A percentile compares a stretch with the other conserved stretches of the same genome.
These are phyloP conservation scores for Ectropis grisescens DNA, from an alignment of 1,140 invertebrate genomes.

Conservation along the genomic window DNA sequence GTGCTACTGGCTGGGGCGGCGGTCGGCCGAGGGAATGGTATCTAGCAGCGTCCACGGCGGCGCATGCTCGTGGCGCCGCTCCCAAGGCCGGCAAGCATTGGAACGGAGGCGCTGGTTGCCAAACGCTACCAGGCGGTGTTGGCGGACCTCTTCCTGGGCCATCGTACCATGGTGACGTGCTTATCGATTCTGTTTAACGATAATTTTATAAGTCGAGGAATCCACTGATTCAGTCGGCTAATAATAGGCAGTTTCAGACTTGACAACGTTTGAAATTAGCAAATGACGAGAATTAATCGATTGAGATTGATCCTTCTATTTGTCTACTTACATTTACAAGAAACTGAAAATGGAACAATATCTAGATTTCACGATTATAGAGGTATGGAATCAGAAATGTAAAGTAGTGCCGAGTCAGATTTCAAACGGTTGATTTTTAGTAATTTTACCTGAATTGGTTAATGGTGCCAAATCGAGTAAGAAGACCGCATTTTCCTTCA, in stretches of 20 bases:
- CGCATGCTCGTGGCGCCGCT: slow-evolving; percentile 66
- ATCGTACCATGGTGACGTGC: slow-evolving; percentile 24
- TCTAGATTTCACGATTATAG: no score
- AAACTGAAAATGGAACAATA: no score
- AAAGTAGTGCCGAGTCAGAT: no score
- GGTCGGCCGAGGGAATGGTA: slow-evolving; percentile 47
- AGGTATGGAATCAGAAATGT: no score
- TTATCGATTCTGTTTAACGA: slow-evolving; percentile 27
- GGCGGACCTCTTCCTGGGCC: slow-evolving; percentile 29
- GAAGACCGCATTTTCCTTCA: slow-evolving; percentile 96
- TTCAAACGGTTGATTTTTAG: no score
- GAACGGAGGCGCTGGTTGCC: slow-evolving; percentile 78
- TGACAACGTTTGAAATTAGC: no score
- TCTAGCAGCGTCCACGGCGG: slow-evolving; percentile 20
- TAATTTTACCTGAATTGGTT: slow-evolving; percentile 68
- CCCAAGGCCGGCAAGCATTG: slow-evolving; percentile 83
- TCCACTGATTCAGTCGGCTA: no score
- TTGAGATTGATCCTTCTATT: no score
- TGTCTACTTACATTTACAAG: no score
- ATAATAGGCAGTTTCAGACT: no score
- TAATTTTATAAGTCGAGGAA: no score
- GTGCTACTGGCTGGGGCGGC: slow-evolving; percentile 13
- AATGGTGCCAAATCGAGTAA: slow-evolving; percentile 89
- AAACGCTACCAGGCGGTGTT: slow-evolving; percentile 61
- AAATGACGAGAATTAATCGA: no score